These are phyloP conservation scores for Encarsia formosa DNA, from an alignment of 2,888 invertebrate genomes.

Conservation along the genomic window DNA sequence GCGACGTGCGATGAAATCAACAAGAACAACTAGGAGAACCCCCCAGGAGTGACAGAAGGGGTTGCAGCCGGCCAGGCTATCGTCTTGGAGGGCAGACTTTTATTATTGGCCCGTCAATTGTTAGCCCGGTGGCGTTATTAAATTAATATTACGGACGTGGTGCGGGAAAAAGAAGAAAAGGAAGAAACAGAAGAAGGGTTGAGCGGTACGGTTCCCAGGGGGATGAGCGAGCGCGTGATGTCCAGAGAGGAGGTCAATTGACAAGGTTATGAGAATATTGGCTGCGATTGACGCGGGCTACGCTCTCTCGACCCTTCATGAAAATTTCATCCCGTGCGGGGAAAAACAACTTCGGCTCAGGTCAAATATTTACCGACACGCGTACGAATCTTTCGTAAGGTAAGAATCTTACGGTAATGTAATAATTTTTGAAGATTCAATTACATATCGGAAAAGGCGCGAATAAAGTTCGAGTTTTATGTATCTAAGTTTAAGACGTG, in stretches of 20 bases:
- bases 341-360: background rate
- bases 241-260: conserved; percentile 15
- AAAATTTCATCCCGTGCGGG: conserved; percentile 12
- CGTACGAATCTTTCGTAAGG: background rate
- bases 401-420: background rate
- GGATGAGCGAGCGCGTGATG: conserved; percentile 6
- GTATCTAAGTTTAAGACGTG: no score
- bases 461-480: no score
- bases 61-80: conserved; percentile 29
- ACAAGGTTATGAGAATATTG: conserved; percentile 11
- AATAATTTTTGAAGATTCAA: no score
- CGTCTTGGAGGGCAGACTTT: background rate
- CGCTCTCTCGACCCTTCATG: background rate
- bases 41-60: conserved; percentile 28
- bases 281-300: conserved; percentile 4
- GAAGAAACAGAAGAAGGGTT: conserved; percentile 1
- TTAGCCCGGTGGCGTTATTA: conserved; percentile 43
- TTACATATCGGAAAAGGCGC: no score
- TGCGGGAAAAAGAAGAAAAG: conserved; percentile 14
- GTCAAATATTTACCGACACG: background rate
- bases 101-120: conserved; percentile 45
- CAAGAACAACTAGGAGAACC: conserved; percentile 44
- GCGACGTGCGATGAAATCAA: conserved; percentile 50
- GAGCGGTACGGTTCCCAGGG: conserved; percentile 31
- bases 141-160: conserved; percentile 46